A percentile compares a stretch with the other conserved stretches of the same genome.
Conservation (phyloP, 2,113 vertebrate species). For the Myanophis thanlyinensis region DNA sequence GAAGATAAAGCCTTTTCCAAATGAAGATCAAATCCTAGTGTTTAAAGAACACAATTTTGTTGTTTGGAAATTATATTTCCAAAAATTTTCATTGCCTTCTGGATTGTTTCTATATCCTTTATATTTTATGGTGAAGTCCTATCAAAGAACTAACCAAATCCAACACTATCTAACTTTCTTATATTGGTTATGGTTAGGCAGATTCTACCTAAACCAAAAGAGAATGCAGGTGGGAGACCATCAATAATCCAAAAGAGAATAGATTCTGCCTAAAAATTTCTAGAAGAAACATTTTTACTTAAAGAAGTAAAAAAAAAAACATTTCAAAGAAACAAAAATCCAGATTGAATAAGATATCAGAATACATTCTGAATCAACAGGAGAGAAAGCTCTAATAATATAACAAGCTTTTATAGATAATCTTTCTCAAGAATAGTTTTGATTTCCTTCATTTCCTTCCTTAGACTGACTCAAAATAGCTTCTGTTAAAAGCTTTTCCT, state of each 20-base stretch:
- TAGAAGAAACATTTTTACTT: not conserved
- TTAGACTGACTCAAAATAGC: slow-evolving; percentile 24
- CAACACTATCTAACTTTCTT: not conserved
- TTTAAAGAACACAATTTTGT: not conserved
- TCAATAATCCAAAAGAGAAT: not conserved
- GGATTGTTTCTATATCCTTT: not conserved
- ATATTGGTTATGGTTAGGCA: not conserved
- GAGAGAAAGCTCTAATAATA: not conserved
- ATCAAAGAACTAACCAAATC: not conserved
- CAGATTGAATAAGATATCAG: slow-evolving; percentile 22
- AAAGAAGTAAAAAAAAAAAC: not conserved
- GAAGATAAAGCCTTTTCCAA: not conserved
- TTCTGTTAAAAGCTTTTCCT: slow-evolving; percentile 16
- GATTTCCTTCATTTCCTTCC: not conserved
- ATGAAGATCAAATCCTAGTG: not conserved
- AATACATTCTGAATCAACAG: not conserved
- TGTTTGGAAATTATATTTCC: not conserved
- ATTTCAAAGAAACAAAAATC: slow-evolving; percentile 18
- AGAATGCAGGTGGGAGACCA: not conserved
- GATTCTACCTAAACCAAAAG: not conserved
- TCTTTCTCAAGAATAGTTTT: slow-evolving; percentile 21
- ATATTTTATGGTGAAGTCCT: not conserved
- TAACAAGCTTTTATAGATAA: slow-evolving; percentile 25
- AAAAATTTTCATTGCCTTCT: not conserved
- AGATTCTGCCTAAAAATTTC: not conserved